Evolutionary conservation across 2,113 vertebrate genomes (phyloP), one percentile per base, ranked within the genome.

Genomic region (Bostrychus sinensis): DNA sequence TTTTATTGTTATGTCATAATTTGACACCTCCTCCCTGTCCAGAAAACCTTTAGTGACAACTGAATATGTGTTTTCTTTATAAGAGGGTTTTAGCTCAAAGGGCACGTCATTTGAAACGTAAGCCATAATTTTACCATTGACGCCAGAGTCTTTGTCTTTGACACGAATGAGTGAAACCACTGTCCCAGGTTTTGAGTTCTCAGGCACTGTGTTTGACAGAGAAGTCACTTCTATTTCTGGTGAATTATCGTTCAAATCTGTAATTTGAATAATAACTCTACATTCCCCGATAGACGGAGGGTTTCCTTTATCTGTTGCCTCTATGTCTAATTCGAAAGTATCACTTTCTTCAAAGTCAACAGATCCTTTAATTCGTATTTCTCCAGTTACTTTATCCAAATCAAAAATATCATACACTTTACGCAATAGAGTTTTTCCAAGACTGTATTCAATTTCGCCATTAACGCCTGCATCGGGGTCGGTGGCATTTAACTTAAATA

Each of bases 241-340:
- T 3, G 56, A n/a, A 51, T 93, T 94, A 59, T 95, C 93, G 32
- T 95, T 95, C 17, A 90, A 45, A 50, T 94, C 92, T 56, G 84
- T 4, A 26, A 94, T 75, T 13, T 91, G 74, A 45, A 90, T 67
- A 8, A 70, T 72, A 1, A 89, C 66, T 17, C 78, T 81, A 28
- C 73, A 76, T 0, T 90, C 77, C 0, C 66, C 72, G 12, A 59
- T 70, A 2, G 85, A 2, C 1, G 88, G 85, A 11, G 66, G 22
- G 1, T 2, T 1, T 0, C 81, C 87, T 22, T 69, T 84, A 38
- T 89, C 87, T 0, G 80, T 78, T 0, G 83, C 85, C 38, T 86
- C 51, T 2, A 89, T 32, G n/a, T 86, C 80, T 6, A 89, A 74
- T 68, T 87, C 82, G 56, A 80, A 83, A 16, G 43, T n/a, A 8